Percentiles rank a stretch among this genome's conserved stretches.
phyloP scores from a whole-genome alignment of 2,888 invertebrate species.

The Sesamia inferens region DNA sequence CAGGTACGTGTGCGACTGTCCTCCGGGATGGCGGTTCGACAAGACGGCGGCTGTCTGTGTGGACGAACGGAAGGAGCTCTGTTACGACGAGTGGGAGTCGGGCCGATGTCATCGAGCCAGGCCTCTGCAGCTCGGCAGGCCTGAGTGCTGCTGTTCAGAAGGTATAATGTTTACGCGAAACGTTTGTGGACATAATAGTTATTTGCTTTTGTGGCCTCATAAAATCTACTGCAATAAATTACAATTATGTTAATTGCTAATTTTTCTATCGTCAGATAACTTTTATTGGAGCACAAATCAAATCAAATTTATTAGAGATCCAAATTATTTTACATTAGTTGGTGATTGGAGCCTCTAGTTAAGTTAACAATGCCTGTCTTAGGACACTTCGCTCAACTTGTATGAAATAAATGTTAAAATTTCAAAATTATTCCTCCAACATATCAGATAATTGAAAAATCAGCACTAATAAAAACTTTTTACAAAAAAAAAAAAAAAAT shows the following conservation, averaged over 20 bases:
- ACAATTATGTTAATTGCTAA: not conserved
- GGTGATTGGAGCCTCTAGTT: too few species aligned
- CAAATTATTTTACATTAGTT: too few species aligned
- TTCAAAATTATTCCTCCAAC: too few species aligned
- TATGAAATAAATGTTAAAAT: too few species aligned
- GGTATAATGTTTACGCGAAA: constrained; percentile 65
- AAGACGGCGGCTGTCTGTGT: constrained; percentile 92
- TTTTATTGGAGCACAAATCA: too few species aligned
- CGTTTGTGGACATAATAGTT: not conserved
- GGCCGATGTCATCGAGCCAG: constrained; percentile 84
- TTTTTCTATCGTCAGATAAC: too few species aligned
- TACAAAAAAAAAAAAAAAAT: too few species aligned
- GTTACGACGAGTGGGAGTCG: constrained; percentile 91
- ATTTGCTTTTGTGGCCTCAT: not conserved
- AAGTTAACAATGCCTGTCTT: too few species aligned
- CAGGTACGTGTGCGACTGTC: constrained; percentile 94
- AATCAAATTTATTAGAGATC: too few species aligned
- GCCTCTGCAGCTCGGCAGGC: constrained; percentile 78
- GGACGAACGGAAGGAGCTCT: constrained; percentile 93
- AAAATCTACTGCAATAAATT: not conserved
- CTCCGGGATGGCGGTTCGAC: constrained; percentile 93
- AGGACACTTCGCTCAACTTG: too few species aligned
- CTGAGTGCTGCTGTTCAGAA: constrained; percentile 87
- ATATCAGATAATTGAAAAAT: too few species aligned
- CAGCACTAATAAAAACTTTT: too few species aligned